Evolutionary conservation across 2,113 vertebrate species (phyloP).

Genomic region (Gnathonemus longibarbis): DNA sequence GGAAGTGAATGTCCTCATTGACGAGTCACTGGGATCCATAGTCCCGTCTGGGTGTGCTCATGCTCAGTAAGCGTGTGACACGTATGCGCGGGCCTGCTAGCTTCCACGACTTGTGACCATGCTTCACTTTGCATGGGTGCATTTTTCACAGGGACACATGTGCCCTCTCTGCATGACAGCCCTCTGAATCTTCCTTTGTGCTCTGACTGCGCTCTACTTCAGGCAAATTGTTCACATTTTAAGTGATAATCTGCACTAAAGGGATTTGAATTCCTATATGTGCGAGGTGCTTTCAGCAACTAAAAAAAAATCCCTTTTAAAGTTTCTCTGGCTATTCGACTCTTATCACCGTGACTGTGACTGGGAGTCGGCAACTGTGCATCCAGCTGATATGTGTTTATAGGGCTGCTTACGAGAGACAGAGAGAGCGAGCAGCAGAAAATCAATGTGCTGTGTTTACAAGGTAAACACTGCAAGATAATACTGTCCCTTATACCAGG

Average conservation of each 20-base stretch:
- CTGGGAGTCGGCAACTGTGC: constrained; percentile 7
- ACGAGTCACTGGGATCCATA: constrained; percentile 59
- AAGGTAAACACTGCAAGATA: constrained; percentile 48
- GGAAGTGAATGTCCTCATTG: constrained; percentile 70
- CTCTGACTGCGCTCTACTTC: not conserved
- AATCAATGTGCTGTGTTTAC: constrained; percentile 61
- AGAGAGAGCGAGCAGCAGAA: constrained; percentile 39
- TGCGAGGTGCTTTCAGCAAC: not conserved
- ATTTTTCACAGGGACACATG: not conserved
- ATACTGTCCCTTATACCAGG: constrained; percentile 42
- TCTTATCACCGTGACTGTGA: not conserved
- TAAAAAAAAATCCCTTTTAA: not conserved
- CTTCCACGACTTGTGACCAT: not conserved
- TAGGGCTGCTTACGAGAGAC: constrained; percentile 39
- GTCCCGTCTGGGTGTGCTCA: constrained; percentile 46
- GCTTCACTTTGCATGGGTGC: not conserved
- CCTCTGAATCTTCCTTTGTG: not conserved
- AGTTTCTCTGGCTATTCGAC: not conserved
- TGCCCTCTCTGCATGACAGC: not conserved
- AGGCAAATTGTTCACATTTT: not conserved
- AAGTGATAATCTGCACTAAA: not conserved
- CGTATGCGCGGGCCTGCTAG: not conserved
- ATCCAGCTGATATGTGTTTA: constrained; percentile 36
- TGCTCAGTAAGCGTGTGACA: constrained; percentile 25
- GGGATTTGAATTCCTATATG: not conserved